Evolutionary conservation across 2,797 vertebrate genomes (phyloP), one percentile per base, ranked within the genome.

Genomic region (Benthosema pterotum): DNA sequence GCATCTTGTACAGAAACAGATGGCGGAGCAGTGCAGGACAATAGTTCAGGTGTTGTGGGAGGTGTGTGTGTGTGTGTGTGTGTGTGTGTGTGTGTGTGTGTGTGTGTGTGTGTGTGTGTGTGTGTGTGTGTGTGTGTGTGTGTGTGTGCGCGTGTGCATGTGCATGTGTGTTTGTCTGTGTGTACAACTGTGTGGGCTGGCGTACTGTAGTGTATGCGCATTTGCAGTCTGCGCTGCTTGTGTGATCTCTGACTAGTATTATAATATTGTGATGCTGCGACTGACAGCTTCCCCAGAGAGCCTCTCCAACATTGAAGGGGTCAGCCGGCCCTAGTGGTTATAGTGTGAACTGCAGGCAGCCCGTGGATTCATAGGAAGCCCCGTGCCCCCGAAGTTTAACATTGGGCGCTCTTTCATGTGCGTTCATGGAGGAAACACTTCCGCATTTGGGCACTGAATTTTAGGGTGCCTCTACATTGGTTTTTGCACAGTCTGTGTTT

Each of bases 41-140:
- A 52, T 75, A 64, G 77, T 74, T 60, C 63, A 53, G 72, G 63
- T 82, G 65, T 69, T 15, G 77, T 74, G 74, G 82, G 80, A 78
- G 74, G 72, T 52, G 48, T 60, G 52, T 65, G 42, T 68, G 58
- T 42, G 46, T 2, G 5, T 18, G 51, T 13, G 43, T 38, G 11
- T 32, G 18, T 42, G 49, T 1, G 9, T 63, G 54, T 76, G 63
- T 72, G 64, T 63, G 77, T 66, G 58, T 61, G 48, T 51, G 18
- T 22, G 13, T 32, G 22, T 52, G 51, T 11, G 15, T 18, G 46
- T 16, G 47, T 19, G 47, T 38, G 56, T 59, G 47, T 18, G 15
- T 52, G 51, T 66, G 71, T 25, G 54, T 71, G 53, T 49, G 5
- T 32, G 51, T 18, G 43, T 38, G 11, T 32, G 42, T 42, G 52